phyloP scores from a whole-genome alignment of 2,113 vertebrate species.

The Merops nubicus region DNA sequence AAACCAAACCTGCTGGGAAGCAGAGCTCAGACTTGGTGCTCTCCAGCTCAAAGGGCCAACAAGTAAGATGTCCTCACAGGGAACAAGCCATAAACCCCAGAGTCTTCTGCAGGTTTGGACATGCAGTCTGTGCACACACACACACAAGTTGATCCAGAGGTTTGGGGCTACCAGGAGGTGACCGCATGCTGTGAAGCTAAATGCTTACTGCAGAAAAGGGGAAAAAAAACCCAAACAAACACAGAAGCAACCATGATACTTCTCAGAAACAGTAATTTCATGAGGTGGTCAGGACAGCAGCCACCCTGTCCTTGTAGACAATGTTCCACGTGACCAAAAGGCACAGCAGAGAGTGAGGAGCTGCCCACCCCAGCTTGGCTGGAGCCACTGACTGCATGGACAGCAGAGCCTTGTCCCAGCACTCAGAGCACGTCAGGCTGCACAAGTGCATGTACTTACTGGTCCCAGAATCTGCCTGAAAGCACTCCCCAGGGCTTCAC shows the following conservation, averaged over 20 bases:
- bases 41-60: background rate
- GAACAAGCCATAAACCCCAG: background rate
- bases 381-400: background rate
- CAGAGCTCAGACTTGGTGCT: accelerated
- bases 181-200: background rate
- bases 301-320: background rate
- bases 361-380: background rate
- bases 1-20: background rate
- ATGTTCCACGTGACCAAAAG: accelerated
- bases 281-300: background rate
- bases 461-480: background rate
- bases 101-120: background rate
- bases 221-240: background rate
- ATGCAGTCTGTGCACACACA: no score
- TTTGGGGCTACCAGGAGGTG: background rate
- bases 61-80: background rate
- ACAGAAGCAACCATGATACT: background rate
- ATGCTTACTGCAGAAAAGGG: background rate
- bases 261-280: background rate
- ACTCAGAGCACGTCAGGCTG: background rate
- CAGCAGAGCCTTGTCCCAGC: background rate
- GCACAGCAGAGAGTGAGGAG: accelerated
- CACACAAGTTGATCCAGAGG: background rate
- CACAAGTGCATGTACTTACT: accelerated
- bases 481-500: background rate